A percentile compares a stretch with the other conserved stretches of the same genome.
These are phyloP conservation scores for Mobula birostris DNA, from an alignment of 2,113 vertebrate genomes.

Conservation along the genomic window DNA sequence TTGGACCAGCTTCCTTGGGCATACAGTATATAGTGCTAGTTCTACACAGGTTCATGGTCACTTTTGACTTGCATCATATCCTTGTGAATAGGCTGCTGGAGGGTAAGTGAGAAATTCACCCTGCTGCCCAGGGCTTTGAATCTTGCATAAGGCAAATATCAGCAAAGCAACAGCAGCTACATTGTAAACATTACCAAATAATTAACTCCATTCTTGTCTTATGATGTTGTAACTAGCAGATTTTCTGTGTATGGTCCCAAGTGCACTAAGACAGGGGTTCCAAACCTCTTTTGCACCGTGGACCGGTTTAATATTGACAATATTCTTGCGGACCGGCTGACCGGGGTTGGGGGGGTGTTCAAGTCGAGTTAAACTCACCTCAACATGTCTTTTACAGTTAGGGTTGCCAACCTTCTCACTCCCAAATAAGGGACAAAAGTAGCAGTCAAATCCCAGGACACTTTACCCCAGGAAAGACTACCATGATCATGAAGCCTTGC, in stretches of 20 bases:
- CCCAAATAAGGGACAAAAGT: too few species aligned
- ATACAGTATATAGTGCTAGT: too few species aligned
- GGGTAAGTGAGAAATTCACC: background rate
- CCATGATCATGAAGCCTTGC: too few species aligned
- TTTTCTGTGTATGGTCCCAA: background rate
- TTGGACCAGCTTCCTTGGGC: background rate
- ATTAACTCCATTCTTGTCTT: background rate
- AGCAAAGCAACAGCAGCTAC: constrained; percentile 9
- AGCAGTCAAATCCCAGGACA: too few species aligned
- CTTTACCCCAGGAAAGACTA: too few species aligned
- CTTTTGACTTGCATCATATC: background rate
- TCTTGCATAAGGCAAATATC: background rate
- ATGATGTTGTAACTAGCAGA: background rate
- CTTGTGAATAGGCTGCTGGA: background rate
- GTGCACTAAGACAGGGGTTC: background rate
- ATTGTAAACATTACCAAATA: background rate
- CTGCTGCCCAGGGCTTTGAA: background rate
- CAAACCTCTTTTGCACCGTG: too few species aligned
- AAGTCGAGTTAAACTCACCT: too few species aligned
- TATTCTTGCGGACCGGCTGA: too few species aligned
- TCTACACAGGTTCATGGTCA: background rate
- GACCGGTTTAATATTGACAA: too few species aligned
- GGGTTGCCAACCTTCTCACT: too few species aligned
- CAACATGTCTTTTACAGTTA: too few species aligned
- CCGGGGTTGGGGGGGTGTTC: too few species aligned